Percentiles rank a stretch among this genome's conserved stretches.
Evolutionary conservation across 2,888 invertebrate genomes (phyloP).

Genomic region (Nesidiocoris tenuis): DNA sequence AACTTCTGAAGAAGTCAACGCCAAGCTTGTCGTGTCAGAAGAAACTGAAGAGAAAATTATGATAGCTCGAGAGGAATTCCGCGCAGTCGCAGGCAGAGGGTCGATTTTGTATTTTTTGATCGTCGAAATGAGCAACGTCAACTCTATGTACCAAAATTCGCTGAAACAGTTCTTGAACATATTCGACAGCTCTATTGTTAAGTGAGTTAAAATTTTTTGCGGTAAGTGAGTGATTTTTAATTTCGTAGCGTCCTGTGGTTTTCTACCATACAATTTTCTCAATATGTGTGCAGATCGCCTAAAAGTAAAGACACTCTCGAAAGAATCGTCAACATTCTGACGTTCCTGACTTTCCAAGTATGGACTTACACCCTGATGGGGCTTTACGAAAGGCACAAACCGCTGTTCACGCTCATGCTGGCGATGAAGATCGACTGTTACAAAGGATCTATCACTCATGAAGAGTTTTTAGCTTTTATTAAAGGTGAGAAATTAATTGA

Average conservation of each 20-base stretch:
- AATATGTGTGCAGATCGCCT: constrained; percentile 65
- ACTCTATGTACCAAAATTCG: constrained; percentile 95
- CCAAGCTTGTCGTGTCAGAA: constrained; percentile 87
- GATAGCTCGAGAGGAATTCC: constrained; percentile 89
- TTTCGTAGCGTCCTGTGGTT: too few species aligned
- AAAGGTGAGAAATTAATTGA: constrained; percentile 68
- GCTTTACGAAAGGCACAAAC: constrained; percentile 89
- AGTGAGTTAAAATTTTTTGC: constrained; percentile 54
- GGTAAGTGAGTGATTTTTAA: too few species aligned
- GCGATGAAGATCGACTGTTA: constrained; percentile 94
- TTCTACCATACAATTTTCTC: too few species aligned
- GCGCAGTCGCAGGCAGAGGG: constrained; percentile 91
- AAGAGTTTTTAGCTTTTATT: constrained; percentile 92
- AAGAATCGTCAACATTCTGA: constrained; percentile 82
- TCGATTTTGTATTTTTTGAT: constrained; percentile 94
- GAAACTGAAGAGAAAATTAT: constrained; percentile 93
- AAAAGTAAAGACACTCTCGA: constrained; percentile 83
- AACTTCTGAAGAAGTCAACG: constrained; percentile 91
- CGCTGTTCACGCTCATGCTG: constrained; percentile 88
- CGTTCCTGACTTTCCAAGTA: constrained; percentile 85
- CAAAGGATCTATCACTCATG: constrained; percentile 74
- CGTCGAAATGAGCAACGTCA: constrained; percentile 95
- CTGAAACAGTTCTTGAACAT: constrained; percentile 89
- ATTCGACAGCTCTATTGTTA: constrained; percentile 90
- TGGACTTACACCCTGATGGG: constrained; percentile 91